phyloP scores from a whole-genome alignment of 2,113 vertebrate genomes.

The Elaphurus davidianus region DNA sequence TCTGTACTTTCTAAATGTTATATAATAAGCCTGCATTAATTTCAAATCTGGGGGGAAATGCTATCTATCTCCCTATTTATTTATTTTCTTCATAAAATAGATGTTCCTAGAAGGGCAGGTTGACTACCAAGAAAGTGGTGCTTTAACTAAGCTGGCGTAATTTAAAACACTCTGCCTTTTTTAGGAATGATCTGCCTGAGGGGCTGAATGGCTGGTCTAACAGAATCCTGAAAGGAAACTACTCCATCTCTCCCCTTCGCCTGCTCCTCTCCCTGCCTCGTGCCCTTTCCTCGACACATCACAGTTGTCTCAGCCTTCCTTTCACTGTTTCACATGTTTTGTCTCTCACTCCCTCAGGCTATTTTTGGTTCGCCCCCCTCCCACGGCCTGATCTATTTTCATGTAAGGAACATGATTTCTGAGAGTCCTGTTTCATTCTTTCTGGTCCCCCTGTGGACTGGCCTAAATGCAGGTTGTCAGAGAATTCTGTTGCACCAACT shows the following conservation, averaged over 20 bases:
- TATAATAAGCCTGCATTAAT: neutral
- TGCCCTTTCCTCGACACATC: neutral
- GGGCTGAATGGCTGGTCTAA: slow-evolving; percentile 5
- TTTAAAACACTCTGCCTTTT: slow-evolving; percentile 19
- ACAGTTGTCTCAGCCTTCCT: slow-evolving; percentile 19
- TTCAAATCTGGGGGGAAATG: neutral
- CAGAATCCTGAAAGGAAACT: neutral
- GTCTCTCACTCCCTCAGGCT: slow-evolving; percentile 68
- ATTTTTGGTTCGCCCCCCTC: slow-evolving; percentile 28
- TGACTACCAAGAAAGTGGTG: neutral
- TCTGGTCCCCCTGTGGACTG: slow-evolving; percentile 28
- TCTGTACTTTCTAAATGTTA: neutral
- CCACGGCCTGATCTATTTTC: slow-evolving; percentile 66
- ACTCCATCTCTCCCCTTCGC: fast-evolving
- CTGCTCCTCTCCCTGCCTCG: neutral
- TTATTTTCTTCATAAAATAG: slow-evolving; percentile 5
- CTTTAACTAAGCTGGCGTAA: slow-evolving; percentile 3
- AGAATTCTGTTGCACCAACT: neutral
- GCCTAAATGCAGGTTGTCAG: slow-evolving; percentile 38
- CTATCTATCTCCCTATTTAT: neutral
- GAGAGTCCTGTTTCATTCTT: slow-evolving; percentile 47
- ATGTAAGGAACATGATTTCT: slow-evolving; percentile 69
- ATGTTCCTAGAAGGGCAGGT: neutral
- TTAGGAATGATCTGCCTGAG: neutral
- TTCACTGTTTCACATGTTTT: neutral